Evolutionary conservation across 2,797 vertebrate genomes (phyloP), one percentile per base, ranked within the genome.

Genomic region (Mormyrus hasselquistii): DNA sequence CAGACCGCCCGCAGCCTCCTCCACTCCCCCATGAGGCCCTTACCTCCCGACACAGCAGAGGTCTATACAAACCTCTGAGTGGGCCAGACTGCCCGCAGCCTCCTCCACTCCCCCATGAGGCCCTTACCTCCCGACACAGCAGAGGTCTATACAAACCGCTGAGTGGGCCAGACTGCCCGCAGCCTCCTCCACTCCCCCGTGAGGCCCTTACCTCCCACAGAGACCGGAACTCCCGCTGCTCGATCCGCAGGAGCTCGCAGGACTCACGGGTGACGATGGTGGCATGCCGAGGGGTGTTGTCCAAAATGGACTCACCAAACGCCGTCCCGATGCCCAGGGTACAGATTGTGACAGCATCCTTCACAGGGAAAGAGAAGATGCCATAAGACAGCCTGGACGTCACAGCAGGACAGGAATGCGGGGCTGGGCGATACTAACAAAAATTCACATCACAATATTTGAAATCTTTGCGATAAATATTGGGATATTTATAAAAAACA

Each of bases 291-390:
- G 98, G 98, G 0, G 97, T 98, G 94, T 99, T 98, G 94, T 99
- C 98, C 94, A 99, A 94, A 93, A 99, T 98, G 14, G 98, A 99
- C 95, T 99, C 98, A 93, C 98, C 98, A 90, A 99, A 99, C 41
- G 98, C 98, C 0, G 97, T 98, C 91, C 98, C 98, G 8, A 97
- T 95, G 89, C 98, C 98, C 95, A 99, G 93, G 0, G 98, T 99
- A 91, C 98, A 99, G 93, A 99, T 98, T 69, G 96, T 97, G 93
- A 99, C 97, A 2, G 97, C 97, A 95, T 99, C 98, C 98, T 99
- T 91, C 84, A 89, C 92, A 92, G 92, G 34, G n/a, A 86, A 86
- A 86, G 52, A 86, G 50, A 34, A 34, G 29, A 55, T 25, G 29
- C 4, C n/a, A 25, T 25, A 22, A 50, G 82, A 12, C 82, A 84